A percentile compares a stretch with the other conserved stretches of the same genome.
phyloP scores from a whole-genome alignment of 2,797 vertebrate genomes.

The Callimico goeldii region DNA sequence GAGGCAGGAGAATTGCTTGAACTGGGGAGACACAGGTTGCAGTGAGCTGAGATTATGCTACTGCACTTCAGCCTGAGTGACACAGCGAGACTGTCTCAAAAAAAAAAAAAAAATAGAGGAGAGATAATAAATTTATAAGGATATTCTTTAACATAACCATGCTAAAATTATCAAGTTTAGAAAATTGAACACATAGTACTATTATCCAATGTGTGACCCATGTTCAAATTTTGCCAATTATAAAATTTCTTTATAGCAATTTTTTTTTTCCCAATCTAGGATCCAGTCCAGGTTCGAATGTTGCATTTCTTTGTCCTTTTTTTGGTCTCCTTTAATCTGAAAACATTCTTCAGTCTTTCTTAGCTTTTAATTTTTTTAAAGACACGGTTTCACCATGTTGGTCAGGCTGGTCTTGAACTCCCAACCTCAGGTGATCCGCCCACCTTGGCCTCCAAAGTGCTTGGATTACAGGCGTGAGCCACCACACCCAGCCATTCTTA shows the following conservation, averaged over 20 bases:
- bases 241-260: not conserved
- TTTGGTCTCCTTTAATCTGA: not conserved
- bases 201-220: not conserved
- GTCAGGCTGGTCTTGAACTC: too few species aligned
- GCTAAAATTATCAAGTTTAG: not conserved
- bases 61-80: too few species aligned
- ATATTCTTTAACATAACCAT: not conserved
- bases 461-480: too few species aligned
- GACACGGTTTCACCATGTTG: too few species aligned
- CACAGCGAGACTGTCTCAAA: too few species aligned
- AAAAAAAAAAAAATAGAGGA: too few species aligned
- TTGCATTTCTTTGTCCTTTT: slow-evolving; percentile 27
- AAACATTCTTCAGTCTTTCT: slow-evolving; percentile 26
- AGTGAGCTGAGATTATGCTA: too few species aligned
- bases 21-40: too few species aligned
- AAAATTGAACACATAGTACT: not conserved
- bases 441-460: too few species aligned
- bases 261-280: not conserved
- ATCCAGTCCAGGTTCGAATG: not conserved
- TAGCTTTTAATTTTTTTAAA: not conserved
- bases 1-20: too few species aligned
- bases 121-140: not conserved
- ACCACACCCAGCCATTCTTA: not conserved
- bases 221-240: slow-evolving; percentile 18
- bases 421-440: too few species aligned